Percentiles rank a stretch among this genome's conserved stretches.
Evolutionary conservation across 2,888 invertebrate species (phyloP).

Genomic region (Heteropelma amictum): DNA sequence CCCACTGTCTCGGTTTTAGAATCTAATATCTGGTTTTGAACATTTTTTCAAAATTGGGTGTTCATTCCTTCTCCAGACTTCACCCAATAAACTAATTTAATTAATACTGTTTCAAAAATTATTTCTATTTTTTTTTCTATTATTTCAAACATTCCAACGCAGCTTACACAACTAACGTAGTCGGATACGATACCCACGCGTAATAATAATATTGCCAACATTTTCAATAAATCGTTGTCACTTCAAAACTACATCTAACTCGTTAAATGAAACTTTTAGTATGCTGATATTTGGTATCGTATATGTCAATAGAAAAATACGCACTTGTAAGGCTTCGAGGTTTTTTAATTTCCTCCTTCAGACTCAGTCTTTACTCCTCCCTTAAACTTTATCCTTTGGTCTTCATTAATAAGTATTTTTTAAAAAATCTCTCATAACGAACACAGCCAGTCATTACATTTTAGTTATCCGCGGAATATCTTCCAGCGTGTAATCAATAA

Average conservation of each 20-base stretch:
- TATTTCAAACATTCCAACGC: too few species aligned
- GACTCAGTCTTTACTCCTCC: too few species aligned
- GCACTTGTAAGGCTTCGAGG: too few species aligned
- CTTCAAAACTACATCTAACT: too few species aligned
- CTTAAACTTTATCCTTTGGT: background rate
- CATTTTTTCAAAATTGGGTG: background rate
- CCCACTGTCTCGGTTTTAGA: background rate
- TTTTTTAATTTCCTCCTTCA: too few species aligned
- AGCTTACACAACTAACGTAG: too few species aligned
- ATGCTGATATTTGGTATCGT: too few species aligned
- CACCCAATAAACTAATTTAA: too few species aligned
- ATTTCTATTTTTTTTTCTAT: background rate
- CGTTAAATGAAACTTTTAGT: too few species aligned
- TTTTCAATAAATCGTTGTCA: background rate
- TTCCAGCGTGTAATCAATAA: background rate
- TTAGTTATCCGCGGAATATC: background rate
- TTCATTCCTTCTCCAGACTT: background rate
- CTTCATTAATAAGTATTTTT: background rate
- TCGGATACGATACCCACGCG: background rate
- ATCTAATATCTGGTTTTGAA: background rate
- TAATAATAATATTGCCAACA: background rate
- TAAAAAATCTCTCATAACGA: too few species aligned
- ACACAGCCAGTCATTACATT: too few species aligned
- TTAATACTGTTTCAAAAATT: background rate
- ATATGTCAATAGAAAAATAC: too few species aligned